phyloP scores from a whole-genome alignment of 35 echinoderm and acorn worm genomes.

The Apostichopus japonicus region DNA sequence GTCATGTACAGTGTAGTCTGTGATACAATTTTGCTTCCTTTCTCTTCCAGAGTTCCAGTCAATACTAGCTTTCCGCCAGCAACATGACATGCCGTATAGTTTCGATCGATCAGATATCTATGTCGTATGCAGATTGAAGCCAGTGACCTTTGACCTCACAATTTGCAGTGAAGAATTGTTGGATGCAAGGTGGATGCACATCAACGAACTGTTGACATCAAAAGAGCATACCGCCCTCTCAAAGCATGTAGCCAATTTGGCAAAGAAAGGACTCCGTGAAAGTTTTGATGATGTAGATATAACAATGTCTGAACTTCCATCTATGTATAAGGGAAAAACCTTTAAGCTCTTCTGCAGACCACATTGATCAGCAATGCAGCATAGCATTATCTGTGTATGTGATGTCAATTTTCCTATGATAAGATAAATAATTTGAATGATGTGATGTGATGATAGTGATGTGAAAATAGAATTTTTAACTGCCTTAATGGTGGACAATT shows the following conservation, averaged over 20 bases:
- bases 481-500: too few relatives aligned
- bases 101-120: constrained; percentile 96
- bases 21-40: neutral
- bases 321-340: constrained; percentile 78
- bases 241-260: constrained; percentile 63
- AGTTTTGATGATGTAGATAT: constrained; percentile 85
- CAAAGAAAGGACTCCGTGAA: constrained; percentile 56
- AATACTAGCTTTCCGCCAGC: constrained; percentile 89
- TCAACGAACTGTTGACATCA: constrained; percentile 58
- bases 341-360: constrained; percentile 93
- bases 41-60: constrained; percentile 86
- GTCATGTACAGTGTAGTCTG: neutral
- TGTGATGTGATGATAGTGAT: too few relatives aligned
- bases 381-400: neutral
- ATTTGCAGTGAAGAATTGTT: constrained; percentile 76
- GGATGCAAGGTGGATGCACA: constrained; percentile 82
- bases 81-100: constrained; percentile 82
- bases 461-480: too few relatives aligned
- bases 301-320: constrained; percentile 75
- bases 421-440: too few relatives aligned
- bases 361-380: neutral
- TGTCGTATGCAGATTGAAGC: constrained; percentile 81
- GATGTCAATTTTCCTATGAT: too few relatives aligned
- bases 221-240: constrained; percentile 72
- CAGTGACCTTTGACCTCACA: constrained; percentile 93